Evolutionary conservation across 1,140 invertebrate genomes (phyloP).

Genomic region (Tetramorium alpestre): DNA sequence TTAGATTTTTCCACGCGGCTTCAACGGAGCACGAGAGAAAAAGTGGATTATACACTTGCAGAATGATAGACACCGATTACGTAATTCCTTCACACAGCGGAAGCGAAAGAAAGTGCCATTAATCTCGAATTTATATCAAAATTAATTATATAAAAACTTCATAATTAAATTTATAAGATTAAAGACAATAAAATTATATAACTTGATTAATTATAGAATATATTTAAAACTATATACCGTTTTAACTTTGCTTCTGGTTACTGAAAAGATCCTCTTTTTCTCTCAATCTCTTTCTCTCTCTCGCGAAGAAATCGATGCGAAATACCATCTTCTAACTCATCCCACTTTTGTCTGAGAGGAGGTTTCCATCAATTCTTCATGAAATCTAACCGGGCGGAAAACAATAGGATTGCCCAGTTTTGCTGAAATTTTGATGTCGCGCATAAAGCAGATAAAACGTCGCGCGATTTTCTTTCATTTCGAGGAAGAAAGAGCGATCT

Average conservation of each 20-base stretch:
- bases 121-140: slow-evolving; percentile 1
- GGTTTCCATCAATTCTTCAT: slow-evolving; percentile 12
- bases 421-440: slow-evolving; percentile 24
- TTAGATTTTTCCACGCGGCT: slow-evolving; percentile 16
- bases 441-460: slow-evolving; percentile 19
- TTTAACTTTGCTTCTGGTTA: not conserved
- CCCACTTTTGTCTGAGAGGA: not conserved
- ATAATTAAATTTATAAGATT: not conserved
- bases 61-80: not conserved
- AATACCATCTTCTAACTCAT: slow-evolving; percentile 22
- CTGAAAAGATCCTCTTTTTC: not conserved
- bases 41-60: not conserved
- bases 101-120: not conserved
- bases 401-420: slow-evolving; percentile 25
- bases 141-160: not conserved
- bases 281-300: not conserved
- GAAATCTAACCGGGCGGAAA: slow-evolving; percentile 52
- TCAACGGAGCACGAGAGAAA: slow-evolving; percentile 1
- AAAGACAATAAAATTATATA: not conserved
- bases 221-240: not conserved
- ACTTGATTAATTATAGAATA: not conserved
- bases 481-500: not conserved
- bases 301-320: not conserved
- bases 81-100: not conserved
- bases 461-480: not conserved